A percentile compares a stretch with the other conserved stretches of the same genome.
Conservation (phyloP, 2,797 vertebrate genomes). For the Schizopygopsis malacanthus region DNA sequence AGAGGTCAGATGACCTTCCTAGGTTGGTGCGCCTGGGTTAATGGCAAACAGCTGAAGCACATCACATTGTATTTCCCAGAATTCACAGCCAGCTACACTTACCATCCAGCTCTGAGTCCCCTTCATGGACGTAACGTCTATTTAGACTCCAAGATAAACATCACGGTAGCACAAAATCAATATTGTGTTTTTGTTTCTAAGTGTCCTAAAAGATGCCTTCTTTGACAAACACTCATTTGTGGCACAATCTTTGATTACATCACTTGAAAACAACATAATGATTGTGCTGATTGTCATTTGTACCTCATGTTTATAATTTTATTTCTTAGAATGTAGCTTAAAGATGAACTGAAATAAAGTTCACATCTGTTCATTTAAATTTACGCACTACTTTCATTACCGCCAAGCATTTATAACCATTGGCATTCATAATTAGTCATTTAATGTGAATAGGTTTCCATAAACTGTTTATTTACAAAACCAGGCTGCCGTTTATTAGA, state of each 20-base stretch:
- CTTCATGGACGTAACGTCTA: constrained; percentile 43
- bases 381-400: not conserved
- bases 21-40: constrained; percentile 56
- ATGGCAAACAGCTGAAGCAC: constrained; percentile 59
- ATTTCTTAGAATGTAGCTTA: not conserved
- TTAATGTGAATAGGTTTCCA: constrained; percentile 7
- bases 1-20: constrained; percentile 58
- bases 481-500: not conserved
- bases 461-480: not conserved
- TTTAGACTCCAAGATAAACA: constrained; percentile 10
- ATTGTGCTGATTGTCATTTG: not conserved
- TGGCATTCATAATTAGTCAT: constrained; percentile 1
- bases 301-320: not conserved
- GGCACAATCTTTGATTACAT: constrained; percentile 17
- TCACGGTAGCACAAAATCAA: constrained; percentile 9
- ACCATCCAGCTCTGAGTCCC: constrained; percentile 51
- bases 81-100: constrained; percentile 50
- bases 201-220: not conserved
- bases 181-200: constrained; percentile 6
- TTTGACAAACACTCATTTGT: constrained; percentile 25
- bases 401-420: not conserved
- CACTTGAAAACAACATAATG: not conserved
- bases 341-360: not conserved
- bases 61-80: constrained; percentile 60
- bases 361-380: not conserved